These are phyloP conservation scores for Apodemus agrarius DNA, from an alignment of 2,797 vertebrate genomes.

Conservation along the genomic window DNA sequence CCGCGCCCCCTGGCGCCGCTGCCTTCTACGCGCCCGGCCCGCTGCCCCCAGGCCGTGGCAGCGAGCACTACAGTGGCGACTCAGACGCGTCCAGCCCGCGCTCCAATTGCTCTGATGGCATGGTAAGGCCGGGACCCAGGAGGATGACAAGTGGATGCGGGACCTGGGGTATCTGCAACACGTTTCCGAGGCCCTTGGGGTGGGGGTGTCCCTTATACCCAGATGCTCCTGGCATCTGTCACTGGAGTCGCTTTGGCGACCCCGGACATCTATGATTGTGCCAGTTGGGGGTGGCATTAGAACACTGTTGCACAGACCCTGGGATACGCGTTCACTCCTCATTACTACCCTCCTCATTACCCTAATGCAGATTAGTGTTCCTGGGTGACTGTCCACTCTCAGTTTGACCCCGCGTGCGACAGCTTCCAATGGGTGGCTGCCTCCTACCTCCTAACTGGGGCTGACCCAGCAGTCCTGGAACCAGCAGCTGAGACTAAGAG, in stretches of 20 bases:
- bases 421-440: neutral
- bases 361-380: neutral
- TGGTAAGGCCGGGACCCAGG: conserved; percentile 89
- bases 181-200: neutral
- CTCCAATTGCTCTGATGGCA: conserved; percentile 98
- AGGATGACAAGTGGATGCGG: neutral
- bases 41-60: conserved; percentile 84
- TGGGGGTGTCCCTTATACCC: neutral
- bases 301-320: neutral
- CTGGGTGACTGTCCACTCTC: neutral
- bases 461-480: neutral
- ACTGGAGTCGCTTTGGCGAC: neutral
- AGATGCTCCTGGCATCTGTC: neutral
- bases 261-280: neutral
- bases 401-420: neutral
- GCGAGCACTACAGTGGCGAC: conserved; percentile 97
- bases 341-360: neutral
- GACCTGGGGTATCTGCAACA: no score
- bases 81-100: conserved; percentile 97
- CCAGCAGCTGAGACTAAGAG: neutral
- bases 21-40: conserved; percentile 89
- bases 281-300: neutral
- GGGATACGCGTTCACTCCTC: neutral
- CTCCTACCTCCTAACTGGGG: neutral
- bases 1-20: conserved; percentile 79